Conservation (phyloP, 2,797 vertebrate genomes). For the Anableps anableps region DNA sequence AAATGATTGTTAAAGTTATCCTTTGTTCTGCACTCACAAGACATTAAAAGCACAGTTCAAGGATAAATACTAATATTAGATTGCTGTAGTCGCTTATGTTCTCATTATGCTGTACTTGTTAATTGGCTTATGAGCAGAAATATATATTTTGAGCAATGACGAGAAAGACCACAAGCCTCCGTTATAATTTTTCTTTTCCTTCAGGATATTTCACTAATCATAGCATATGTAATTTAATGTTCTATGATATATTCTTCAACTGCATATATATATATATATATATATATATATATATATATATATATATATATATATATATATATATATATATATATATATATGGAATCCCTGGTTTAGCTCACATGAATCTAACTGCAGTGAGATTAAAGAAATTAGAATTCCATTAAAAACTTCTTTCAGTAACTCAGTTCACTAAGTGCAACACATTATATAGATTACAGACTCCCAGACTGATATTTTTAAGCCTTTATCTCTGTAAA, state of each 20-base stretch:
- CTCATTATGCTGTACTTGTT: background rate
- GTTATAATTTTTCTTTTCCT: background rate
- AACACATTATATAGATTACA: background rate
- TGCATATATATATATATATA: no score
- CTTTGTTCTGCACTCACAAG: background rate
- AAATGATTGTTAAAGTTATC: background rate
- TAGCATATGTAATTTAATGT: no score
- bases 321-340: no score
- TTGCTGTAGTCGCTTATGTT: background rate
- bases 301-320: no score
- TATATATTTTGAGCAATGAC: background rate
- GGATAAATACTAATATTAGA: background rate
- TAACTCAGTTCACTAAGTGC: background rate
- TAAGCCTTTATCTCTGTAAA: background rate
- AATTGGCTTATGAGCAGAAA: background rate
- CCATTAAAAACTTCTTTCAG: background rate
- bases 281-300: no score
- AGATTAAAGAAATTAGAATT: background rate
- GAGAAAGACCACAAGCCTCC: background rate
- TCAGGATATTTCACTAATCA: background rate
- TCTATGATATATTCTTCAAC: no score
- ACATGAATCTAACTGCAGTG: background rate
- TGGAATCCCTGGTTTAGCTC: background rate
- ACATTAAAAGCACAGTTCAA: background rate
- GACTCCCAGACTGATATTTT: background rate